Base-by-base conservation (phyloP, 2,113 vertebrate species). In the Oreotrochilus melanogaster region DNA sequence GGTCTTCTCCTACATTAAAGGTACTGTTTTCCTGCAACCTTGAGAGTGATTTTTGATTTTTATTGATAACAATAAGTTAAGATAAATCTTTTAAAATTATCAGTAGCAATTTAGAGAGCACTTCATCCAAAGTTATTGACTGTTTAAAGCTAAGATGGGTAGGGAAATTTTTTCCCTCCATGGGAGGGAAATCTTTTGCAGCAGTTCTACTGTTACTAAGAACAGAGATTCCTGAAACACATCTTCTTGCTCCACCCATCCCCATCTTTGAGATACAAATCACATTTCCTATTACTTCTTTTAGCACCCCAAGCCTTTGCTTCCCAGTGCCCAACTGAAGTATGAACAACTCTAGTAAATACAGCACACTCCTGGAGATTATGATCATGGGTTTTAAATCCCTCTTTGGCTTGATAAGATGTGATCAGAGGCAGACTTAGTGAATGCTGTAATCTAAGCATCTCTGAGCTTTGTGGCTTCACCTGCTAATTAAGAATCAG, bases 1-100 rank as follows among this genome's bases (percentile, higher is more conserved):
- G 99, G 39, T 99, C 99, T 43, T 99, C 99, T 64, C 99, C 99
- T 31, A 99, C 99, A 2, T 96, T 99, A n/a, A 99, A 99, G 99
- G 99, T 99, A 92, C 86, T 88, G 51, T n/a, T 89, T 65, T 60
- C 60, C 83, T 50, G 33, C 25, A n/a, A 6, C 33, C 21, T 56
- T 30, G 37, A 53, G 39, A 33, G 39, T 50, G 11, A 1, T 22
- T 71, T 84, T 78, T 80, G 1, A 21, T 21, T 47, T 22, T 71
- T 33, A 65, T n/a, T n/a, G 25, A 28, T 22, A 47, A 64, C 19
- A 48, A 12, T 16, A 30, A 30, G 88, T 67, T 18, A 23, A 47
- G 28, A 28, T 31, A 53, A 51, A 48, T 57, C 12, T 74, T 6
- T 43, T 71, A 67, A 35, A 86, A 67, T 48, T 56, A 58, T 12